Evolutionary conservation across 1,140 invertebrate genomes (phyloP), one percentile per base, ranked within the genome.

Genomic region (Ylistrum balloti): DNA sequence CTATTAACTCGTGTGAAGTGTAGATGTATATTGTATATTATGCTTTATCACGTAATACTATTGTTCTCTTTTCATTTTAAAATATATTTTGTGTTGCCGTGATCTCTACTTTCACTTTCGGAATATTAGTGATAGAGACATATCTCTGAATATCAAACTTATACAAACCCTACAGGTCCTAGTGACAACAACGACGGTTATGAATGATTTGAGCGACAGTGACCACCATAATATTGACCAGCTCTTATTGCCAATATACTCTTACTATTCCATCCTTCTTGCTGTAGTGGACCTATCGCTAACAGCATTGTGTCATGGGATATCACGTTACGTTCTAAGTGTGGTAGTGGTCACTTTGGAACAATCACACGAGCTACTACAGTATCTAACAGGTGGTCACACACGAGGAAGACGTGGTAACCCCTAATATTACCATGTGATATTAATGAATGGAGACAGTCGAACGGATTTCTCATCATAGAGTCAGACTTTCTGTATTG

Each of bases 341-440:
- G 56, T 9, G 28, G n/a, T 28, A 74, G 28, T 74, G 56, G 28
- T 74, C 56, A n/a, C 56, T 74, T 74, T 74, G 56, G 56, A n/a
- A 74, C 56, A 74, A 74, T 74, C 56, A 74, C 22, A 74, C 56
- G 56, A n/a, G 28, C 56, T 74, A 28, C 28, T 74, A 74, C 56
- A 74, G n/a, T 74, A 74, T 74, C 56, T 74, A 74, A 74, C 56
- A 74, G 56, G 56, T 74, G 56, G 28, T 74, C 56, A 74, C 56
- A 74, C 56, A 74, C 56, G 0, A 74, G n/a, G 56, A 74, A 28
- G 56, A 74, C 56, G 56, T n/a, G 56, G 56, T 22, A 74, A 74
- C n/a, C 56, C 56, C 2, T 5, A 74, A n/a, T 2, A 74, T 28
- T 28, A 7, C 56, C 22, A 74, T 28, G 56, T 74, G 56, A 74